Percentiles rank a stretch among this genome's conserved stretches.
Conservation (phyloP, 1,140 invertebrate genomes). For the Bursaphelenchus mucronatus region DNA sequence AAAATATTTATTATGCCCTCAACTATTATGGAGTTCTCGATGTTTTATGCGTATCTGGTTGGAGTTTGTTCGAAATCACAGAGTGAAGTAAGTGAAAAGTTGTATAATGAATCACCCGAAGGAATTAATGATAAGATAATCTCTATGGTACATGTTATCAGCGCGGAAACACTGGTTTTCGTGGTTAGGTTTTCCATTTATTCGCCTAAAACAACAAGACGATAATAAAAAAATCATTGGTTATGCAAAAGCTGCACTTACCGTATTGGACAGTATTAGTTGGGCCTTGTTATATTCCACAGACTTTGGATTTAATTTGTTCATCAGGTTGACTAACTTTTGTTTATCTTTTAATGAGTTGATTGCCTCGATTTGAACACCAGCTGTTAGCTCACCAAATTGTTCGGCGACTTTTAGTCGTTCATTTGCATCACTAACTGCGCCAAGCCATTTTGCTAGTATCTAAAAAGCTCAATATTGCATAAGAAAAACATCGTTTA, state of each 20-base stretch:
- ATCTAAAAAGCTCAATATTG: conserved; percentile 14
- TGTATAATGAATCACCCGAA: no score
- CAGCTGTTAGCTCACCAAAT: conserved; percentile 19
- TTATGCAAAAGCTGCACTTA: neutral
- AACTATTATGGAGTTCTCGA: no score
- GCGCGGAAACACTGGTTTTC: neutral
- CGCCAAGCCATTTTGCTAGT: conserved; percentile 18
- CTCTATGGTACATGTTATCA: no score
- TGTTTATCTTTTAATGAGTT: conserved; percentile 26
- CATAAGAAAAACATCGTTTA: neutral
- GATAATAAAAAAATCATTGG: neutral
- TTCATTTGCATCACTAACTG: conserved; percentile 23
- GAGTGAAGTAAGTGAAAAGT: no score
- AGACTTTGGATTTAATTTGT: conserved; percentile 20
- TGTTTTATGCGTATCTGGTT: no score
- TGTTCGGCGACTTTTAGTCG: conserved; percentile 21
- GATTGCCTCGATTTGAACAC: conserved; percentile 28
- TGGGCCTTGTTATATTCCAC: conserved; percentile 30
- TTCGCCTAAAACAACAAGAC: conserved; percentile 15
- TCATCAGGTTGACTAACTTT: conserved; percentile 19
- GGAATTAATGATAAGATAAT: no score
- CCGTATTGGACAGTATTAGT: conserved; percentile 25
- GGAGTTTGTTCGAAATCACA: no score
- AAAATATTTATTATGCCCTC: no score
- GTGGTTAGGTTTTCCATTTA: conserved; percentile 28